Base-by-base conservation (phyloP, 2,113 vertebrate species). In the Myotis brandtii region DNA sequence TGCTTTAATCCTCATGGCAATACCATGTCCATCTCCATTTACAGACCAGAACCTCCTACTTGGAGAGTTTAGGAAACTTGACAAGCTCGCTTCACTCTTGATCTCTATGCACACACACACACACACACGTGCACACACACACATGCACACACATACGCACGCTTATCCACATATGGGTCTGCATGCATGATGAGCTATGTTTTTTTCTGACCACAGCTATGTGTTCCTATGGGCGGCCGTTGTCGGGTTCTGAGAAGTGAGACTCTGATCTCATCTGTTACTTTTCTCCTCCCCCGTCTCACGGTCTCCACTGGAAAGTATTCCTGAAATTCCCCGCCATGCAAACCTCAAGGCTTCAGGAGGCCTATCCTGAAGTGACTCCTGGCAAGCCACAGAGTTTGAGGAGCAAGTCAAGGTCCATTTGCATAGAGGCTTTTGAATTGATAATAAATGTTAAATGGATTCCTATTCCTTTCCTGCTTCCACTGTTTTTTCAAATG, bases 191-290 rank as follows among this genome's bases (percentile, higher is more conserved):
- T n/a, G 6, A 89, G 18, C 34, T 43, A 18, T 72, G 34, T 34
- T 89, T 89, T 64, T 50, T 91, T 72, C 54, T n/a, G 5, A 20
- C 70, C 21, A 70, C 72, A 66, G 32, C 20, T 59, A 4, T 67
- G 10, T 64, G 34, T 46, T 83, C 89, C 73, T 77, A 43, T 84
- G 56, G 20, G 2, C 62, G 32, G 72, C 40, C 13, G 32, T 30
- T 21, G n/a, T n/a, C 67, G 72, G 80, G 40, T 13, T 84, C 72
- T 23, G 34, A 80, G 93, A 62, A 76, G 48, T 76, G 50, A 93
- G 64, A 64, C 52, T 94, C 56, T 54, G 69, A 59, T 43, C 43
- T 62, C 59, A n/a, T 87, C 76, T 92, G 86, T 87, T 6, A 66
- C 20, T 70, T 92, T 66, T 21, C 13, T 37, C 40, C 14, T 90